Evolutionary conservation across 92 coral and sea anemone genomes (phyloP), one percentile per base, ranked within the genome.

Genomic region (Virgularia gustaviana): DNA sequence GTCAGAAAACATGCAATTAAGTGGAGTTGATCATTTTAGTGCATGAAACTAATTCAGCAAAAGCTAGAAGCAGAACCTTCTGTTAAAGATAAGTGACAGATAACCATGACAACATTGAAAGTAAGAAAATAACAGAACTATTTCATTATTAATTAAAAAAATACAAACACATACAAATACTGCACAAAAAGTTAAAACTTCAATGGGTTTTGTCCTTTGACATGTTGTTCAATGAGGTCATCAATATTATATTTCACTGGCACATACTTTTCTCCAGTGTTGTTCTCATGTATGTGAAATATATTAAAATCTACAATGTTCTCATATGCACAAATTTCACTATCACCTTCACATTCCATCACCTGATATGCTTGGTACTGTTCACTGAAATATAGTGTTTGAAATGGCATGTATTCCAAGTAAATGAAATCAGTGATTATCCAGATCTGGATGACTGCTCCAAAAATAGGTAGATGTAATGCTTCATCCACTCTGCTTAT

Each of bases 401-500:
- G 72, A 20, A 84, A 68, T n/a, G 72, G 54, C 41, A 43, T 54
- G 53, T 79, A 81, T 45, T 81, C 81, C 30, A 78, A 78, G 60
- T 67, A 78, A 0, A 78, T 45, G 37, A 66, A 73, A 13, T 80
- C 80, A 67, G 75, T 82, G 25, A 66, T 73, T 41, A 62, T 55
- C 78, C 81, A 71, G 0, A 86, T 58, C 24, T 80, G 75, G 9
- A 65, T 34, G 8, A 86, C 77, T 44, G 83, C 65, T 28, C 86
- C 74, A 65, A 86, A 78, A 9, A 78, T 77, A 1, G 90, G 87
- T n/a, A 63, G 72, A 41, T 73, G 81, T 61, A 60, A 77, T 30
- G 74, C 79, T 49, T 54, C 78, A 18, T 54, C 65, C 51, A 81
- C 71, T 15, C 42, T 2, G 16, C 75, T 10, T 65, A 84, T 78